Evolutionary conservation across 1,140 invertebrate genomes (phyloP), one percentile per base, ranked within the genome.

Genomic region (Psix sp.): DNA sequence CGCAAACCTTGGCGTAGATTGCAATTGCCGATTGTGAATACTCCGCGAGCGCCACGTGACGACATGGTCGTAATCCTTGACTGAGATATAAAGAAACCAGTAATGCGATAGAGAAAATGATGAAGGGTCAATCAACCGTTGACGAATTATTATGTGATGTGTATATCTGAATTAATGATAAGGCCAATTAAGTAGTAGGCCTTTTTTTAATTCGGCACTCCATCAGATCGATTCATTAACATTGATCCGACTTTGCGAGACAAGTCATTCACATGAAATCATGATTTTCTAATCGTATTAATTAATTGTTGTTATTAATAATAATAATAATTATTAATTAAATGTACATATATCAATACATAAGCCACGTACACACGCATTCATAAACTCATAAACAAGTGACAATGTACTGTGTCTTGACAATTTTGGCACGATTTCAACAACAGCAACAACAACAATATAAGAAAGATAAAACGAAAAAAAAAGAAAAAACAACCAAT

Each of bases 1-100:
- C 92, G 96, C 40, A 96, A 96, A 79, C 96, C 96, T 4, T 97
- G 95, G 94, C 90, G 93, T 78, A 90, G 90, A 82, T 85, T 93
- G 77, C 88, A 88, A 59, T 78, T 83, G 5, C 87, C 88, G 51
- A 79, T 83, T 52, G 39, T 48, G 6, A 86, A 86, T 24, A 77
- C 82, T 40, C 82, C 80, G 36, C 79, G 80, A 76, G 67, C 83
- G 31, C 74, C 79, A 24, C 84, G 82, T 56, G 85, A 85, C 60
- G 88, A 88, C 80, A 91, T 91, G 88, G 91, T 92, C 63, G 91
- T 92, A 45, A 91, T 92, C 83, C 88, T 92, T 77, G 91, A 92
- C 88, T 92, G 90, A 92, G 81, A 78, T 43, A 66, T 65, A 67
- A 62, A 91, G 82, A 77, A 46, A 56, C 54, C 62, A 63, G 68